Conservation (phyloP, 2,113 vertebrate genomes). For the Noturus placidus region DNA sequence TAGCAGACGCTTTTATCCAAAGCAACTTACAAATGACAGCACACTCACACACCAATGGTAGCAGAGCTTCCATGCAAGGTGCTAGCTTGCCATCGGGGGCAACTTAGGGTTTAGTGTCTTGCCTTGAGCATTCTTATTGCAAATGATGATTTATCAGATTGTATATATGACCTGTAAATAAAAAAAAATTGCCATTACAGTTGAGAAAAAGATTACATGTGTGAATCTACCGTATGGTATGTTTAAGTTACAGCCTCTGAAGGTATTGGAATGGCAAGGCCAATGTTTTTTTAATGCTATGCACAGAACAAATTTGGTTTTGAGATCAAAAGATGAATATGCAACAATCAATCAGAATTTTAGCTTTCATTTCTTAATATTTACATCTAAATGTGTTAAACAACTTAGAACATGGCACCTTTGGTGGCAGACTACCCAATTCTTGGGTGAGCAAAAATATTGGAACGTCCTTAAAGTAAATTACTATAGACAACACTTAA, state of each 20-base stretch:
- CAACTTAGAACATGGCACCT: neutral
- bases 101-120: too few relatives aligned
- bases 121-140: neutral
- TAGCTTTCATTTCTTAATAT: too few relatives aligned
- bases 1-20: too few relatives aligned
- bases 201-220: neutral
- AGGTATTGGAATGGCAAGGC: neutral
- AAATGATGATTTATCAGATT: neutral
- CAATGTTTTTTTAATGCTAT: neutral
- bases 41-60: too few relatives aligned
- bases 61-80: too few relatives aligned
- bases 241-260: neutral
- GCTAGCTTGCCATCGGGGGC: too few relatives aligned
- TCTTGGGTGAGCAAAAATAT: neutral
- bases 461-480: neutral
- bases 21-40: too few relatives aligned
- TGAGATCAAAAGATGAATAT: neutral
- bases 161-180: neutral
- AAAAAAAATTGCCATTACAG: neutral
- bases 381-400: neutral
- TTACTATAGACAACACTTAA: neutral
- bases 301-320: neutral
- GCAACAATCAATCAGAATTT: neutral
- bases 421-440: neutral
- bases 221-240: too few relatives aligned